Conservation (phyloP, 2,113 vertebrate species). For the Xerus inauris region DNA sequence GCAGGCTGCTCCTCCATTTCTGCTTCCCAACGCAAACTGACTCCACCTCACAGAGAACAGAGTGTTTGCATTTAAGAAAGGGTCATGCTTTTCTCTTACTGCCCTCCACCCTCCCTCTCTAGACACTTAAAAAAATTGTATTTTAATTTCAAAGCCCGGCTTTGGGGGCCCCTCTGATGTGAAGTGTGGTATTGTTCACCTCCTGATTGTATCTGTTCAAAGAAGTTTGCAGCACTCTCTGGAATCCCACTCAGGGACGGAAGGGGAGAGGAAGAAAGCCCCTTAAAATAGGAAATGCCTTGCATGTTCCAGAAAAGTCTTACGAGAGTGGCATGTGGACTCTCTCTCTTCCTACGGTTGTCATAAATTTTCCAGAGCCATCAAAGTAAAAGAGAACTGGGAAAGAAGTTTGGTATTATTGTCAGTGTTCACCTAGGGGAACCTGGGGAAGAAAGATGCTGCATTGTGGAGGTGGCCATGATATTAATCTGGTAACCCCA, state of each 20-base stretch:
- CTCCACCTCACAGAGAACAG: slow-evolving; percentile 47
- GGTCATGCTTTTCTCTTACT: not conserved
- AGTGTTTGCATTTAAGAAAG: not conserved
- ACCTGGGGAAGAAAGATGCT: not conserved
- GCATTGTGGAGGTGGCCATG: not conserved
- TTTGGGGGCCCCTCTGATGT: slow-evolving; percentile 45
- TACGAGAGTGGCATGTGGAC: not conserved
- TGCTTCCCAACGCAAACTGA: slow-evolving; percentile 8
- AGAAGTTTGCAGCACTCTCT: slow-evolving; percentile 41
- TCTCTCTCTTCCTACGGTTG: not conserved
- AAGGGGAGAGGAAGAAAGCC: not conserved
- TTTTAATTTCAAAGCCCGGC: slow-evolving; percentile 72
- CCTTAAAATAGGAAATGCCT: not conserved
- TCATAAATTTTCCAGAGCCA: not conserved
- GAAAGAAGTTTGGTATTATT: slow-evolving; percentile 4
- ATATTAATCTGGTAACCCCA: not conserved
- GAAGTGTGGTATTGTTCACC: slow-evolving; percentile 60
- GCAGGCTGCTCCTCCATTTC: not conserved
- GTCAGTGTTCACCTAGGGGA: not conserved
- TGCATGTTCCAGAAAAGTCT: not conserved
- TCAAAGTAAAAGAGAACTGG: not conserved
- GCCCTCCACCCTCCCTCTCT: slow-evolving; percentile 6
- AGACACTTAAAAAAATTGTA: slow-evolving; percentile 45
- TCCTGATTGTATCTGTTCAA: slow-evolving; percentile 39
- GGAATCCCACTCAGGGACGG: slow-evolving; percentile 26